Base-by-base conservation (phyloP, 1,140 invertebrate species). In the Megalonaias nervosa region DNA sequence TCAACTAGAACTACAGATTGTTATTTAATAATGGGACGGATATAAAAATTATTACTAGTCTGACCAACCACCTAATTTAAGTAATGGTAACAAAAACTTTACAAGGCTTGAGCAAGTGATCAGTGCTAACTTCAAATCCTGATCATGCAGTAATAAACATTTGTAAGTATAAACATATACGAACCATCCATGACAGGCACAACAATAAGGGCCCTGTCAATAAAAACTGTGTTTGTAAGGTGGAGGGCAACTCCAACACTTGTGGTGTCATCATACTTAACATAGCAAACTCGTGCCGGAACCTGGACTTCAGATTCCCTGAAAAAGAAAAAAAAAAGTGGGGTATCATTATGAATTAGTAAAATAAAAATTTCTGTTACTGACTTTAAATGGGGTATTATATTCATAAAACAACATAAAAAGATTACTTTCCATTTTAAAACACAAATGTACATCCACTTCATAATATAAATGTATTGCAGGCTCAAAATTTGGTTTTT, bases 161-260 rank as follows among this genome's bases (percentile, higher is more conserved):
- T 48, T 12, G 26, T 71, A 71, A n/a, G 14, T 23, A 60, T 71
- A 57, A n/a, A 70, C 38, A 57, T 21, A 73, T 21, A 87, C 87
- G 86, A 94, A 91, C 93, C 91, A 81, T 92, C 92, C 84, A 94
- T 93, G 83, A 96, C 95, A 0, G 98, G 98, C 31, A 98, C 95
- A 31, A 99, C 96, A 81, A 99, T 97, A 3, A 99, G 90, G 13
- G 98, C 98, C 77, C 98, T 93, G 89, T 99, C 98, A 86, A 99
- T 99, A 89, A 99, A 99, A 48, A 99, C 98, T 0, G 98, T 99
- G 88, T 99, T 99, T 6, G 97, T 99, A 92, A 99, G 94, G 91
- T 99, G 98, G 83, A 99, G 96, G 6, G 98, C 97, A 15, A 99
- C 95, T 21, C 95, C 94, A 15, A 98, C 97, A 80, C 94, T 95